Evolutionary conservation across 2,888 invertebrate genomes (phyloP).

Genomic region (Anorthoa munda): DNA sequence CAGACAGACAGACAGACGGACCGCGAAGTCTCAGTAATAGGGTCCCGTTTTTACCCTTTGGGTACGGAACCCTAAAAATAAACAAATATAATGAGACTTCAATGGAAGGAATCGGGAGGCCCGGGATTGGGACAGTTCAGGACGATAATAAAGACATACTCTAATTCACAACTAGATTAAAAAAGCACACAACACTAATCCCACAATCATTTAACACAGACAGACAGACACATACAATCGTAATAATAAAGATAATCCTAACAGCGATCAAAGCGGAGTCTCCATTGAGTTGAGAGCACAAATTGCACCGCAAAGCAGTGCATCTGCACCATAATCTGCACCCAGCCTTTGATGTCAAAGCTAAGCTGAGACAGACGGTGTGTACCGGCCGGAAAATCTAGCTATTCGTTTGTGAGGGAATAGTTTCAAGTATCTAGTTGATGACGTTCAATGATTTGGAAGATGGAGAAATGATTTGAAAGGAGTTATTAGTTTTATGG

Average conservation of each 20-base stretch:
- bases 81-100: too few relatives aligned
- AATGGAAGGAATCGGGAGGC: too few relatives aligned
- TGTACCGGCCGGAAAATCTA: constrained; percentile 58
- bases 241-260: constrained; percentile 58
- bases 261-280: constrained; percentile 60
- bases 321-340: constrained; percentile 50
- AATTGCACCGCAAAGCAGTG: constrained; percentile 62
- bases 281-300: constrained; percentile 65
- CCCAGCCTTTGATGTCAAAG: constrained; percentile 63
- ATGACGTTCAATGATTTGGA: constrained; percentile 59
- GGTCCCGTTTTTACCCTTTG: too few relatives aligned
- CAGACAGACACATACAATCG: constrained; percentile 33
- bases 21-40: too few relatives aligned
- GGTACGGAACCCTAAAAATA: too few relatives aligned
- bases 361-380: constrained; percentile 53
- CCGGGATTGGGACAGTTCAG: too few relatives aligned
- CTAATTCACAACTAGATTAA: too few relatives aligned
- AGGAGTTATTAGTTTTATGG: not conserved
- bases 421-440: constrained; percentile 23
- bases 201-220: constrained; percentile 2
- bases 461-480: not conserved
- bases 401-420: constrained; percentile 37
- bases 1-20: too few relatives aligned
- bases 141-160: too few relatives aligned
- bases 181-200: not conserved